A percentile compares a stretch with the other conserved stretches of the same genome.
Evolutionary conservation across 1,140 invertebrate species (phyloP).

Genomic region (Druon quercuslanigerum): DNA sequence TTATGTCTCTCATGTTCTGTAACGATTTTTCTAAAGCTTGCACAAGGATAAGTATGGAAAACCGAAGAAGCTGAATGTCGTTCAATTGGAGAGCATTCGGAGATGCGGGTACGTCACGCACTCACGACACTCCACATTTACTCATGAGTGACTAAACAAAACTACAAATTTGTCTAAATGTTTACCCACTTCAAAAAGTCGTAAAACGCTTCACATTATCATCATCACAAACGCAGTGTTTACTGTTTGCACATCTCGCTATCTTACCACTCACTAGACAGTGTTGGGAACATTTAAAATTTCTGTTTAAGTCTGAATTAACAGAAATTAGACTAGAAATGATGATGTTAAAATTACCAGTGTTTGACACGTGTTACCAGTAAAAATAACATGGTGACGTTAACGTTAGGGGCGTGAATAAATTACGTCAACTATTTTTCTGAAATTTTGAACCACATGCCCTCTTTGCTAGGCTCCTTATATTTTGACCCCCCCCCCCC

Average conservation of each 20-base stretch:
- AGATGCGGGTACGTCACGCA: slow-evolving; percentile 86
- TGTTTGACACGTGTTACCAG: too few species aligned
- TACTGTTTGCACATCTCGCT: background rate
- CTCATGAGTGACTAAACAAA: slow-evolving; percentile 7
- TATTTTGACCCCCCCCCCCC: too few species aligned
- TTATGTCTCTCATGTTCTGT: slow-evolving; percentile 57
- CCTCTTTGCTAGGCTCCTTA: too few species aligned
- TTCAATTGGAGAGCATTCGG: slow-evolving; percentile 91
- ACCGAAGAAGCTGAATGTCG: slow-evolving; percentile 89
- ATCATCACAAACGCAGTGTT: slow-evolving; percentile 11
- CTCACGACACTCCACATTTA: slow-evolving; percentile 58
- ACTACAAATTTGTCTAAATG: background rate
- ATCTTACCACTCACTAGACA: background rate
- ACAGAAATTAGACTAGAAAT: too few species aligned
- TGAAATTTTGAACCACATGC: too few species aligned
- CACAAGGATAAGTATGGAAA: slow-evolving; percentile 93
- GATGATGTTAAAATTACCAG: too few species aligned
- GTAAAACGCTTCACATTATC: background rate
- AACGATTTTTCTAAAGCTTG: slow-evolving; percentile 84
- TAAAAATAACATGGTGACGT: too few species aligned
- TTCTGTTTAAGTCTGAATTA: too few species aligned
- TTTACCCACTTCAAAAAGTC: background rate
- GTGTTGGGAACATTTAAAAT: too few species aligned
- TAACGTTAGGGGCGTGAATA: too few species aligned
- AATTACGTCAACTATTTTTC: too few species aligned